Base-by-base conservation (phyloP, 92 coral and sea anemone genomes). In the Porites lobata region DNA sequence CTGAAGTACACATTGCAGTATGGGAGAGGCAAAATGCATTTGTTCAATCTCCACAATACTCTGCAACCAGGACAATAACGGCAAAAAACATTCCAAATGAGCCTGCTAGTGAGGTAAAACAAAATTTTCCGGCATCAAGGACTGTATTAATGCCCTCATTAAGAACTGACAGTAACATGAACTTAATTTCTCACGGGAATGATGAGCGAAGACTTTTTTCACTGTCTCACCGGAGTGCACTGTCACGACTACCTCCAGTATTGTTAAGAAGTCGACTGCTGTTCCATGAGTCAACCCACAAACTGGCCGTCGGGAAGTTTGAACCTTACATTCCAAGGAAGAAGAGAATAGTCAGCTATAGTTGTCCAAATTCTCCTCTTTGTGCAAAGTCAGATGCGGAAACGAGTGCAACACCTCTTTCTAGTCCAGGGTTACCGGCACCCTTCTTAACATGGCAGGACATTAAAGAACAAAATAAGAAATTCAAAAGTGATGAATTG, bases 321-420 rank as follows among this genome's bases (percentile, higher is more conserved):
- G 95, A 91, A 65, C 99, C 99, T 0, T 96, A 95, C 74, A 92
- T 96, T 15, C 99, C 99, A 29, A 91, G 90, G 72, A 96, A 92
- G 68, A 91, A 84, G 53, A 76, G 95, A 69, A 65, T 65, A 43
- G 79, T 64, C 6, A 22, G 85, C 12, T 69, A 21, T 4, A 57
- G 47, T 21, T 56, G 61, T 5, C 88, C 94, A 9, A 87, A 19
- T 67, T 77, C 94, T n/a, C 85, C 88, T 50, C 59, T 80, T 26
- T 50, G 78, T 75, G 9, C 21, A 5, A 63, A 13, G 74, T 43
- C 24, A 19, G 76, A 90, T 59, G 18, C 43, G n/a, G 65, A 50
- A 61, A 61, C 7, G 1, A 12, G 6, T 66, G 14, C 58, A 14
- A n/a, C 56, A 0, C 61, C 63, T 58, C 50, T 54, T 21, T 51